Evolutionary conservation across 2,888 invertebrate genomes (phyloP), one percentile per base, ranked within the genome.

Genomic region (Meiosimyza decipiens): DNA sequence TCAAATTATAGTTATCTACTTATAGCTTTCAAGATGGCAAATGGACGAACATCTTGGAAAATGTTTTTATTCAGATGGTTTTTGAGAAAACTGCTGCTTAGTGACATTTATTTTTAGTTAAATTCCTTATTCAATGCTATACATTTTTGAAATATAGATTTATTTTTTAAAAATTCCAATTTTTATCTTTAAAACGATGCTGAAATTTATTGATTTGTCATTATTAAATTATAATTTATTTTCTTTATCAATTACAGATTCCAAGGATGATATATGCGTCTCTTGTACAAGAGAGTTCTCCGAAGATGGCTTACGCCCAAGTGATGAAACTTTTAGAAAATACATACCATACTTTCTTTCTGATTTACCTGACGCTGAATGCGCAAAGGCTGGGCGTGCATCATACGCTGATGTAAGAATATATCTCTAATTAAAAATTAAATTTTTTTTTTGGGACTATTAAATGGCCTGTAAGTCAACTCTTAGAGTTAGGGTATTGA

Each of bases 361-460:
- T 3, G 87, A 87, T 79, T 76, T 87, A 33, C 87, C 87, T 0
- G 91, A 92, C 77, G 87, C 88, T 0, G 80, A 83, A 5, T 96
- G 96, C 81, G 91, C 92, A 15, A 95, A 94, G 88, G 93, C 91
- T 11, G 95, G 95, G 3, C 90, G 94, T 77, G 91, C 95, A 5
- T 89, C 93, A 74, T 95, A 95, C 83, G 89, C 89, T 2, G 88
- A 89, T 77, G 92, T 91, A 84, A 89, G 81, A 52, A 33, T 57
- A 54, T 40, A 52, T 40, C 1, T 51, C 6, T 2, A 49, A 13
- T 57, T 33, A 12, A 12, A 18, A 40, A 54, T 16, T 4, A 66
- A 16, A 3, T 33, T 0, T 40, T 5, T 40, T 5, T 65, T 15
- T 9, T 1, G 22, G 22, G 22, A 22, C 1, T 1, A 2, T 1